Percentiles rank a stretch among this genome's conserved stretches.
phyloP scores from a whole-genome alignment of 2,888 invertebrate species.

The Latrodectus hesperus region DNA sequence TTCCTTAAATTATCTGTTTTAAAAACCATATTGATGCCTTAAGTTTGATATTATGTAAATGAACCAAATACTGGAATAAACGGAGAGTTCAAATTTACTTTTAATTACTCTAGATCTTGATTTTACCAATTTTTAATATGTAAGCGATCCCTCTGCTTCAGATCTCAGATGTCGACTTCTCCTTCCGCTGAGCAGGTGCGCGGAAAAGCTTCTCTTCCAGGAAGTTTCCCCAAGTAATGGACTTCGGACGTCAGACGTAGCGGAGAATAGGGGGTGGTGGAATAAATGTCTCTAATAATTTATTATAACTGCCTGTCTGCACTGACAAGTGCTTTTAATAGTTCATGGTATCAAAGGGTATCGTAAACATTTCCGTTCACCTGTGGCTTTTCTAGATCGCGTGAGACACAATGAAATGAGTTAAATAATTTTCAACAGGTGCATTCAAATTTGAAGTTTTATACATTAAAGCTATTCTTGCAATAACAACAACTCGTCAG shows the following conservation, averaged over 20 bases:
- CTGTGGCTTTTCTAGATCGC: not conserved
- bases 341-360: not conserved
- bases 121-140: not conserved
- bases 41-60: too few relatives aligned
- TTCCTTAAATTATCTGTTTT: too few relatives aligned
- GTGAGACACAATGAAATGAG: not conserved
- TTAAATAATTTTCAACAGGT: not conserved
- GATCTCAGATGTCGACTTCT: constrained; percentile 1
- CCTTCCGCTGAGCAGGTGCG: constrained; percentile 18
- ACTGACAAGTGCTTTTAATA: not conserved
- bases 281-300: not conserved
- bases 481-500: too few relatives aligned
- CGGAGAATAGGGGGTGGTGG: not conserved
- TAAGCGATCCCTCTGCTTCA: not conserved
- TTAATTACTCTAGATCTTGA: too few relatives aligned
- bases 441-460: not conserved
- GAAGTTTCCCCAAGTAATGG: constrained; percentile 23
- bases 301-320: not conserved
- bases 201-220: constrained; percentile 22
- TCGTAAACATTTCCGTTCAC: not conserved
- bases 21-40: too few relatives aligned
- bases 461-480: too few relatives aligned
- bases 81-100: too few relatives aligned
- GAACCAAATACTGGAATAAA: too few relatives aligned
- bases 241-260: not conserved